Percentiles rank a stretch among this genome's conserved stretches.
Conservation (phyloP, 2,888 invertebrate genomes). For the Suillia variegata region DNA sequence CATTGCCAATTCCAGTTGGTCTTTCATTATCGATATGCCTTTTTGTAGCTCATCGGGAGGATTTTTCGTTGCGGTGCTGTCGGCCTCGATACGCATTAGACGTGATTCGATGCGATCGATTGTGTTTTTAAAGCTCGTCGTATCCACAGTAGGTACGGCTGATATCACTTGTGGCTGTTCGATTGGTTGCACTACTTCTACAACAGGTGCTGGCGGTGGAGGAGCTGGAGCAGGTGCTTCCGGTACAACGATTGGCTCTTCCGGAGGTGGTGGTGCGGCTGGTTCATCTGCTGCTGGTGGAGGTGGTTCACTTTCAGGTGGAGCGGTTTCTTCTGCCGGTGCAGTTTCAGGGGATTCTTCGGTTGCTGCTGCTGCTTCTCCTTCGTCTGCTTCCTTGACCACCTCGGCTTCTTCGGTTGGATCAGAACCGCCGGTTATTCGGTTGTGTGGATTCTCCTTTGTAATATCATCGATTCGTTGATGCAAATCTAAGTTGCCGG, state of each 20-base stretch:
- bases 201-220: too few relatives aligned
- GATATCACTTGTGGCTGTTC: slow-evolving; percentile 5
- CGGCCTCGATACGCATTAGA: neutral
- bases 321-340: slow-evolving; percentile 2
- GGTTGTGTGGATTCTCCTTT: slow-evolving; percentile 7
- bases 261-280: neutral
- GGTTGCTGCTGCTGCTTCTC: too few relatives aligned
- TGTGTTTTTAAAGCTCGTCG: too few relatives aligned
- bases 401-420: slow-evolving; percentile 9
- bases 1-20: slow-evolving; percentile 44
- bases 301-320: neutral
- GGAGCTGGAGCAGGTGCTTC: neutral
- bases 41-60: slow-evolving; percentile 24
- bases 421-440: slow-evolving; percentile 8
- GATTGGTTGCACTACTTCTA: neutral
- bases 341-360: slow-evolving; percentile 9
- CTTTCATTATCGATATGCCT: slow-evolving; percentile 32
- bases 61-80: neutral
- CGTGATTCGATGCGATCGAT: neutral
- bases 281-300: neutral
- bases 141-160: neutral
- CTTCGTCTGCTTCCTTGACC: slow-evolving; percentile 5
- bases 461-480: neutral
- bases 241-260: neutral
- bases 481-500: too few relatives aligned